Percentiles rank a stretch among this genome's conserved stretches.
Evolutionary conservation across 2,888 invertebrate species (phyloP).

Genomic region (Sceliomorpha sp.): DNA sequence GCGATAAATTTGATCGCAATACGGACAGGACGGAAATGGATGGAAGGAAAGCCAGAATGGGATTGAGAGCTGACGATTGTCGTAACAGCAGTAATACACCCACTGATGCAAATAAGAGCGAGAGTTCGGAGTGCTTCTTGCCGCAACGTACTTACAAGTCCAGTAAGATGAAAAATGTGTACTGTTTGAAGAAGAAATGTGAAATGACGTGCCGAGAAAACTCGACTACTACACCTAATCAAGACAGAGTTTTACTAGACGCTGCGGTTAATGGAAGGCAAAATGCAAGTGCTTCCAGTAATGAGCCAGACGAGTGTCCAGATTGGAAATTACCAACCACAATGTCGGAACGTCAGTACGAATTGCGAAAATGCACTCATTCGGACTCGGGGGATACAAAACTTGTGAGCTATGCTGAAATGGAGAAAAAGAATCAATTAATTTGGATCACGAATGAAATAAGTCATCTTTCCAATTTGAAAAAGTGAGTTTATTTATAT

Average conservation of each 20-base stretch:
- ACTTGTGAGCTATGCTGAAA: constrained; percentile 79
- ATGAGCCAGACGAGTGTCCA: constrained; percentile 59
- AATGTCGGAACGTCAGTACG: constrained; percentile 80
- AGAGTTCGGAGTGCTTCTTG: constrained; percentile 76
- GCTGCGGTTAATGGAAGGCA: constrained; percentile 62
- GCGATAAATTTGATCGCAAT: constrained; percentile 73
- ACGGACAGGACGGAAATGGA: constrained; percentile 75
- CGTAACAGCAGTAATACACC: constrained; percentile 60
- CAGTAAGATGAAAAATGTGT: constrained; percentile 64
- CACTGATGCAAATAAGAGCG: constrained; percentile 70
- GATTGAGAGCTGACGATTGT: constrained; percentile 72
- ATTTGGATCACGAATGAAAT: constrained; percentile 84
- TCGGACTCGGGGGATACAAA: constrained; percentile 70
- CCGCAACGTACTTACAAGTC: constrained; percentile 67
- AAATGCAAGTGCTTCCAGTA: constrained; percentile 60
- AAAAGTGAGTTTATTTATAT: constrained; percentile 66
- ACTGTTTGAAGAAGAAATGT: constrained; percentile 61
- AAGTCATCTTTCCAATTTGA: constrained; percentile 82
- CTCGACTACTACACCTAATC: constrained; percentile 66
- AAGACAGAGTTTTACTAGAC: constrained; percentile 66
- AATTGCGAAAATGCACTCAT: constrained; percentile 68
- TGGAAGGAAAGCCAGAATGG: constrained; percentile 76
- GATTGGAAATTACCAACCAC: constrained; percentile 81
- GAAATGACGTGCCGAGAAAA: constrained; percentile 60
- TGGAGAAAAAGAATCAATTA: constrained; percentile 82